Conservation (phyloP, 2,888 invertebrate genomes). For the Hirtodrosophila duncani region DNA sequence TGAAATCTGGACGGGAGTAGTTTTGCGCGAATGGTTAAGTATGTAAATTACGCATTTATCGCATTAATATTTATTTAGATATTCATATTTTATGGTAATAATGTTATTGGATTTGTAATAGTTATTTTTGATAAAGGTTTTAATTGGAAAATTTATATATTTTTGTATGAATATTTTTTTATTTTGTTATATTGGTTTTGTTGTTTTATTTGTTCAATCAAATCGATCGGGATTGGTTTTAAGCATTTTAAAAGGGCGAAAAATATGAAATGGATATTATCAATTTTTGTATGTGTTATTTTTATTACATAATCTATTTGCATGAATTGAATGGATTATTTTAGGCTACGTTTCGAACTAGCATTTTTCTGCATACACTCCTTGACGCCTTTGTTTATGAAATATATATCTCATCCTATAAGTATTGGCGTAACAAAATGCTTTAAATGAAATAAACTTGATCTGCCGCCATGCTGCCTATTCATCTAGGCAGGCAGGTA, state of each 20-base stretch:
- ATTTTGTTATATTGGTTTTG: conserved; percentile 15
- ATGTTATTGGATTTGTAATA: conserved; percentile 15
- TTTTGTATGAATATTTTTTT: conserved; percentile 10
- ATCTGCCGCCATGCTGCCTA: too few species aligned
- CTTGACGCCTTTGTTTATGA: conserved; percentile 12
- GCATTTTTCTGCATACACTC: conserved; percentile 21
- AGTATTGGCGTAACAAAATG: too few species aligned
- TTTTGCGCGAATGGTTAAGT: conserved; percentile 34
- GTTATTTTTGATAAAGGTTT: conserved; percentile 26
- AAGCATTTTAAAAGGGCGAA: conserved; percentile 55
- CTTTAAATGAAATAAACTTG: too few species aligned
- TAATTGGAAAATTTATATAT: conserved; percentile 25
- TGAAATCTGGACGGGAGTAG: conserved; percentile 70
- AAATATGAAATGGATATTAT: conserved; percentile 62
- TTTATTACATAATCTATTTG: conserved; percentile 29
- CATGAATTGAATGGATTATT: conserved; percentile 17
- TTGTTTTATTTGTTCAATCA: conserved; percentile 41
- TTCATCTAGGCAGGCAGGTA: too few species aligned
- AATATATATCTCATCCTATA: too few species aligned
- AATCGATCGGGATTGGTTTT: conserved; percentile 54
- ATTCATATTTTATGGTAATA: conserved; percentile 10
- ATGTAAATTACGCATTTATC: conserved; percentile 2
- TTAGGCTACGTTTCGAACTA: conserved; percentile 4
- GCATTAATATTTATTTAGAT: conserved; percentile 10
- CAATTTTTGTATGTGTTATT: conserved; percentile 47